Percentiles rank a stretch among this genome's conserved stretches.
phyloP scores from a whole-genome alignment of 2,888 invertebrate genomes.

The Rhamnusium bicolor region DNA sequence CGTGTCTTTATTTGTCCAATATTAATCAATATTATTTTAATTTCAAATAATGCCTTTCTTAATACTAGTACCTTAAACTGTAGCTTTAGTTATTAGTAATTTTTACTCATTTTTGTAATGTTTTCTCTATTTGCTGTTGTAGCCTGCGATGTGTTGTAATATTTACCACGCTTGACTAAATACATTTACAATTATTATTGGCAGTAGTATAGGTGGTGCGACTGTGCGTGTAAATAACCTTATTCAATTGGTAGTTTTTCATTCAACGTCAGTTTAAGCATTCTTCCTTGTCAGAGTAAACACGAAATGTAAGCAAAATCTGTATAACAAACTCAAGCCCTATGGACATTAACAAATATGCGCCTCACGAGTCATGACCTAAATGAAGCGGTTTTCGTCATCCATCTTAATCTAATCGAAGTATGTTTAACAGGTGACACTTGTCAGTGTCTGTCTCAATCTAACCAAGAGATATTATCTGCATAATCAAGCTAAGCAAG shows the following conservation, averaged over 20 bases:
- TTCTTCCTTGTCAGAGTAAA: neutral
- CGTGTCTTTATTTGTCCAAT: too few relatives aligned
- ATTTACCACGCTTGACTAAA: too few relatives aligned
- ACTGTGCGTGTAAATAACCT: too few relatives aligned
- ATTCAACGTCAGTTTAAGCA: neutral
- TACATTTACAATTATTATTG: too few relatives aligned
- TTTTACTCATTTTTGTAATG: too few relatives aligned
- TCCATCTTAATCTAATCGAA: slow-evolving; percentile 50
- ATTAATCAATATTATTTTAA: too few relatives aligned
- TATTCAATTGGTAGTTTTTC: neutral
- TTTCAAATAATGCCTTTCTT: too few relatives aligned
- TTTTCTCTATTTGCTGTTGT: too few relatives aligned
- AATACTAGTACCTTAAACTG: too few relatives aligned
- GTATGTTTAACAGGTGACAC: slow-evolving; percentile 53
- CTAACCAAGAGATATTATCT: slow-evolving; percentile 51
- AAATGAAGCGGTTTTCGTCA: slow-evolving; percentile 35
- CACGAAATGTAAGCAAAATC: neutral
- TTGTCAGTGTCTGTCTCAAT: slow-evolving; percentile 46
- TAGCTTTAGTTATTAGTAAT: too few relatives aligned
- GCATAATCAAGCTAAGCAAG: slow-evolving; percentile 54
- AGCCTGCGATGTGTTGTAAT: too few relatives aligned
- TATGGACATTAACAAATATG: neutral
- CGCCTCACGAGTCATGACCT: slow-evolving; percentile 13
- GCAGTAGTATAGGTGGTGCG: too few relatives aligned
- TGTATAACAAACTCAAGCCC: neutral